phyloP scores from a whole-genome alignment of 2,113 vertebrate species.

The Natator depressus region DNA sequence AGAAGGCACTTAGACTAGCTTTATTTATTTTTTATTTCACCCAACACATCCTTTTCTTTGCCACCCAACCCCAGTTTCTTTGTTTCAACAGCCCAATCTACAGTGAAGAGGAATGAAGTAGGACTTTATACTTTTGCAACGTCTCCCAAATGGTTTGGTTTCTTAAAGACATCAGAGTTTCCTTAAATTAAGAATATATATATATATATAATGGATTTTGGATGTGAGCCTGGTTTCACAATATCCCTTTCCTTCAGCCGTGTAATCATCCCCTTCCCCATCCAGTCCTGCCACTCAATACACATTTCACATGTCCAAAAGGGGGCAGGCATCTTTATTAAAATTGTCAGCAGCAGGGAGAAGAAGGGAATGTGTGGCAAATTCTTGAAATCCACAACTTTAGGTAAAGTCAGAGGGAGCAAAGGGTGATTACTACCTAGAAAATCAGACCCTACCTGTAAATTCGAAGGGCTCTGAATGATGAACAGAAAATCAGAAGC shows the following conservation, averaged over 20 bases:
- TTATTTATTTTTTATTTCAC: not conserved
- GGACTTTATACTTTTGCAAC: not conserved
- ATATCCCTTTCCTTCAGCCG: not conserved
- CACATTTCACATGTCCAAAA: not conserved
- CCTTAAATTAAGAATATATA: not conserved
- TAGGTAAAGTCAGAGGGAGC: not conserved
- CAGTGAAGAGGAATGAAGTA: not conserved
- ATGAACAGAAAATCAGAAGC: conserved; percentile 23
- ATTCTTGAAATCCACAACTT: not conserved
- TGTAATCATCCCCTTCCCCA: not conserved
- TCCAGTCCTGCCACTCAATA: not conserved
- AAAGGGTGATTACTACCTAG: not conserved
- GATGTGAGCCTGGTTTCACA: not conserved
- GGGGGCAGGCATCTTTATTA: not conserved
- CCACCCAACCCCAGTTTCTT: not conserved
- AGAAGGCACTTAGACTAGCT: not conserved
- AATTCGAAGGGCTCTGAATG: conserved; percentile 15
- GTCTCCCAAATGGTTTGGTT: not conserved
- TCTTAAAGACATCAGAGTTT: not conserved
- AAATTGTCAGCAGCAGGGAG: not conserved
- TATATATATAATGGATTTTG: not conserved
- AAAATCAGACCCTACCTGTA: conserved; percentile 33
- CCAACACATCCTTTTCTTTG: not conserved
- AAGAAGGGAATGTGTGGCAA: not conserved
- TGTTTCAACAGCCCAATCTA: not conserved